Evolutionary conservation across 1,140 invertebrate species (phyloP), one percentile per base, ranked within the genome.

Genomic region (Pseudomyrmex cubaensis): DNA sequence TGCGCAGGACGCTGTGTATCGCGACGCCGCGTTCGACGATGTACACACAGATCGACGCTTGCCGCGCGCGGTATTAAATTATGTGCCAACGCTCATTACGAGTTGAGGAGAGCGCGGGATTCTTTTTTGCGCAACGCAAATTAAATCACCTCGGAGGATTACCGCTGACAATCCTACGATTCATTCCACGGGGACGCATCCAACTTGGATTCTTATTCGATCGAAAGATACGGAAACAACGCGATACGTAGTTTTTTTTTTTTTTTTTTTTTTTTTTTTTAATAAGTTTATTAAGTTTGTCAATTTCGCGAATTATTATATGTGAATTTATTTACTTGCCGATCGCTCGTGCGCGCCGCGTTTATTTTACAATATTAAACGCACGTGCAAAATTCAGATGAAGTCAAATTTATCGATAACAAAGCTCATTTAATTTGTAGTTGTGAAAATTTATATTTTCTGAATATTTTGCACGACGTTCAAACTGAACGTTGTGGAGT

Each of bases 81-180:
- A 75, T 64, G 10, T 50, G 25, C 22, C 72, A 12, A 83, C 10
- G 48, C 8, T 64, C 72, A 22, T 83, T 56, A 46, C 54, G 56
- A 83, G 52, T 64, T 75, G 15, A 50, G 13, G 35, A 61, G 22
- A 52, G n/a, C 10, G 20, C 50, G 50, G 3, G 15, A 54, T 46
- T 54, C 9, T 54, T 75, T 75, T 46, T 35, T 35, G 17, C 48
- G n/a, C 4, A 10, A 75, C 46, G 4, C 67, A 57, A 64, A 48
- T 66, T 46, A 1, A 59, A 57, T 56, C 13, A 56, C 48, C 25
- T 56, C 66, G 35, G 15, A 50, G 7, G 35, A 57, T 56, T 52
- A 12, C 4, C 8, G 17, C 25, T 35, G 3, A 35, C 25, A 35
- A 35, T 35, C 25, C 25, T 35, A 35, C 25, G 25, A 35, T 35